These are phyloP conservation scores for Petrolisthes manimaculis DNA, from an alignment of 2,888 invertebrate genomes.

Conservation along the genomic window DNA sequence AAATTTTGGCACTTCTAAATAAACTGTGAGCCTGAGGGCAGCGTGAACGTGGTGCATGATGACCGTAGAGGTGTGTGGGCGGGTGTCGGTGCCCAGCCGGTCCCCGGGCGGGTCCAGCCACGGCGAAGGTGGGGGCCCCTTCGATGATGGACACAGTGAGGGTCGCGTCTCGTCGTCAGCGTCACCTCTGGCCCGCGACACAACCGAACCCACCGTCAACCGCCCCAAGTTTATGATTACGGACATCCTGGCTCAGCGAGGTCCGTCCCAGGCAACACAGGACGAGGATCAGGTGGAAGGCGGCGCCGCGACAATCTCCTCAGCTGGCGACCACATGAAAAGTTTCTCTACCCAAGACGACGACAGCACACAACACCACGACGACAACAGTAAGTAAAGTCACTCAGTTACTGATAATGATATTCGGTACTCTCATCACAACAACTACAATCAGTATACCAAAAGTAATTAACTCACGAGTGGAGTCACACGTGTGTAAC, in stretches of 20 bases:
- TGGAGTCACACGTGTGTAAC: too few species aligned
- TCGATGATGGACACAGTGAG: constrained; percentile 36
- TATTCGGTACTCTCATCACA: too few species aligned
- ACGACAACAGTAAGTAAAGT: constrained; percentile 49
- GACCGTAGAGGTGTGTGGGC: constrained; percentile 59
- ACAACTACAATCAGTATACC: too few species aligned
- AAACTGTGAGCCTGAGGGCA: constrained; percentile 30
- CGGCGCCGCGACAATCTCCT: constrained; percentile 25
- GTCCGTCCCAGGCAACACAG: constrained; percentile 33
- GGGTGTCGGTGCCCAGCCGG: constrained; percentile 53
- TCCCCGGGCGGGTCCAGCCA: constrained; percentile 38
- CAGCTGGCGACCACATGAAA: constrained; percentile 26
- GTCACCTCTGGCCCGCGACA: constrained; percentile 43
- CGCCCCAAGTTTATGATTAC: constrained; percentile 63
- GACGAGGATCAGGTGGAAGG: constrained; percentile 28
- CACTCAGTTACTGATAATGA: too few species aligned
- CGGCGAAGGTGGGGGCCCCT: constrained; percentile 34
- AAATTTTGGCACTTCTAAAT: neutral
- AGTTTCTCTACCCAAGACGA: constrained; percentile 34
- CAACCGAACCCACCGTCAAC: constrained; percentile 45
- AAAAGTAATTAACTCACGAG: too few species aligned
- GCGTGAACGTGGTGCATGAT: constrained; percentile 54
- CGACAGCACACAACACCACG: constrained; percentile 28
- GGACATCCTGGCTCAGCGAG: constrained; percentile 58
- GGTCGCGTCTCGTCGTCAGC: constrained; percentile 30